phyloP scores from a whole-genome alignment of 1,140 invertebrate species.

The Papilio glaucus region DNA sequence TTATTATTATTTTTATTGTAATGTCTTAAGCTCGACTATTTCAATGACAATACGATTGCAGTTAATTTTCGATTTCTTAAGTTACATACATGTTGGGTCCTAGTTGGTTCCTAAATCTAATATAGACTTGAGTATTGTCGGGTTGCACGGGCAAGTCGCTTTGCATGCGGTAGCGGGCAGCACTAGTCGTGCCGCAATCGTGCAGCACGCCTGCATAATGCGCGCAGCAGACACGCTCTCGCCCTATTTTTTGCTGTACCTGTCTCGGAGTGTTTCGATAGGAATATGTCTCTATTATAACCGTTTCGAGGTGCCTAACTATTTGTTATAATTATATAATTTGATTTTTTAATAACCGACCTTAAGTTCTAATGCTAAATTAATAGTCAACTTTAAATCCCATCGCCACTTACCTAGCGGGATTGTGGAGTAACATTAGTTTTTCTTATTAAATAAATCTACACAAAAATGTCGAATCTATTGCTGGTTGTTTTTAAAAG shows the following conservation, averaged over 20 bases:
- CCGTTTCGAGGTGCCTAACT: constrained; percentile 46
- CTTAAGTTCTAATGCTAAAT: too few relatives aligned
- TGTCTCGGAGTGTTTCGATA: constrained; percentile 65
- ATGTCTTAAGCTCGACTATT: background rate
- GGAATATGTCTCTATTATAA: constrained; percentile 71
- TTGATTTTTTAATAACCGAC: too few relatives aligned
- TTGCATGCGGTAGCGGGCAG: constrained; percentile 26
- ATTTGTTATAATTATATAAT: constrained; percentile 37
- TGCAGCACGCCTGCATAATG: constrained; percentile 80
- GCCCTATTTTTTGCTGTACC: constrained; percentile 77
- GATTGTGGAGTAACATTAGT: too few relatives aligned
- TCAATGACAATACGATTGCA: background rate
- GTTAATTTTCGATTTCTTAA: background rate
- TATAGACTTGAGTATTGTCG: constrained; percentile 6
- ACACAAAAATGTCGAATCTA: too few relatives aligned
- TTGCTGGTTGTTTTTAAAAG: too few relatives aligned
- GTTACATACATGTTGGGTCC: background rate
- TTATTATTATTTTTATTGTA: background rate
- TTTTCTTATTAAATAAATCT: too few relatives aligned
- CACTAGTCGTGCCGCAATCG: constrained; percentile 48
- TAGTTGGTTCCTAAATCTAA: background rate
- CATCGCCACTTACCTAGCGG: too few relatives aligned
- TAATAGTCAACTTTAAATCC: too few relatives aligned
- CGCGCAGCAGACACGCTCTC: constrained; percentile 50
- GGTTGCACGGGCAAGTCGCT: constrained; percentile 16